A percentile compares a stretch with the other conserved stretches of the same genome.
Evolutionary conservation across 1,140 invertebrate species (phyloP).

Genomic region (Nephila pilipes): DNA sequence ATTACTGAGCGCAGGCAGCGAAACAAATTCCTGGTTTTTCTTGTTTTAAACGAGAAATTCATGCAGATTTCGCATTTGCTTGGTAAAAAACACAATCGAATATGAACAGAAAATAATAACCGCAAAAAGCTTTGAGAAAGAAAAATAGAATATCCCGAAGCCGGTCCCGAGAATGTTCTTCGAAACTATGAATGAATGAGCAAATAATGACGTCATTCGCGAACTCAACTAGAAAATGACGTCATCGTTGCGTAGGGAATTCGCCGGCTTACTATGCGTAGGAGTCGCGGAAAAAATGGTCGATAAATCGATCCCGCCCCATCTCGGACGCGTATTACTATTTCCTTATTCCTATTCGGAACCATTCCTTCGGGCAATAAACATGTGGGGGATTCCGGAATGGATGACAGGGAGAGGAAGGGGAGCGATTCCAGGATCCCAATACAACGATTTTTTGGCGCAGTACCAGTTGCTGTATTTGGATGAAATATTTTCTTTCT

Average conservation of each 20-base stretch:
- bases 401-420: not conserved
- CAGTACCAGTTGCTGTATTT: constrained; percentile 30
- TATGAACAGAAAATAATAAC: not conserved
- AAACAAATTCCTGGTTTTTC: not conserved
- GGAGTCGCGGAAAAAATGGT: constrained; percentile 25
- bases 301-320: constrained; percentile 68
- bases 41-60: not conserved
- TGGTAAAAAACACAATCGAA: not conserved
- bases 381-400: constrained; percentile 20
- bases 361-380: constrained; percentile 51
- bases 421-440: not conserved
- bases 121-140: not conserved
- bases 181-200: constrained; percentile 58
- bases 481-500: not conserved
- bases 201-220: constrained; percentile 43
- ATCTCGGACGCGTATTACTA: constrained; percentile 59
- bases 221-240: constrained; percentile 62
- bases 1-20: too few relatives aligned
- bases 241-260: constrained; percentile 55
- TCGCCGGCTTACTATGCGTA: not conserved
- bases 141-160: not conserved
- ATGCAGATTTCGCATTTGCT: not conserved
- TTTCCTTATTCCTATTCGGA: constrained; percentile 61
- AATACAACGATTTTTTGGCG: constrained; percentile 39
- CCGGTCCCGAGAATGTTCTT: not conserved